These are phyloP conservation scores for Molossus alvarezi DNA, from an alignment of 2,797 vertebrate species.

Conservation along the genomic window DNA sequence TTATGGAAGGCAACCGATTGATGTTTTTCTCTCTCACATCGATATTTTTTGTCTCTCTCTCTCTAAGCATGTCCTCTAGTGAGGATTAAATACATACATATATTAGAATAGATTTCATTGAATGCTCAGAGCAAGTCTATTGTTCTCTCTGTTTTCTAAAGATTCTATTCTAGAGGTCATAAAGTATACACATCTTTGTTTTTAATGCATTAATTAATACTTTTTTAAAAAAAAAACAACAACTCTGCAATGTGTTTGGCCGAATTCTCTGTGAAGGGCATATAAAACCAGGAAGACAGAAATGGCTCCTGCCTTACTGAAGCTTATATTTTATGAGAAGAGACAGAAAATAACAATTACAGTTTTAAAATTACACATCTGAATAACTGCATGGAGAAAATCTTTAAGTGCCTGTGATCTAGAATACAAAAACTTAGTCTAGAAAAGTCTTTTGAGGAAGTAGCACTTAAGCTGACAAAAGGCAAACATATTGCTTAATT, in stretches of 20 bases:
- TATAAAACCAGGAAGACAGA: constrained; percentile 2
- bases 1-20: neutral
- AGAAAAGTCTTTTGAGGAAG: neutral
- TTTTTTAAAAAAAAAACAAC: neutral
- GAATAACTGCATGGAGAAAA: neutral
- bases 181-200: neutral
- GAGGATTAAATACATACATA: neutral
- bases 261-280: neutral
- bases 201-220: constrained; percentile 10
- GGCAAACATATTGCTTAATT: neutral
- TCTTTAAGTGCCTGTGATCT: constrained; percentile 3
- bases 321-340: neutral
- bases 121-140: neutral
- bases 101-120: neutral
- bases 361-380: neutral
- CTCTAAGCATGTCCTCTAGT: neutral
- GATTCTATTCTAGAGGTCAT: too few relatives aligned
- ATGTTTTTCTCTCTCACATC: neutral
- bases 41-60: neutral
- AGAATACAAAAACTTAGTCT: neutral
- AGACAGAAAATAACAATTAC: constrained; percentile 1
- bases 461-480: constrained; percentile 6
- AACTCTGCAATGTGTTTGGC: neutral
- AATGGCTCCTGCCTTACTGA: neutral
- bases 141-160: neutral